Conservation (phyloP, 2,888 invertebrate genomes). For the Slavum lentiscoides region DNA sequence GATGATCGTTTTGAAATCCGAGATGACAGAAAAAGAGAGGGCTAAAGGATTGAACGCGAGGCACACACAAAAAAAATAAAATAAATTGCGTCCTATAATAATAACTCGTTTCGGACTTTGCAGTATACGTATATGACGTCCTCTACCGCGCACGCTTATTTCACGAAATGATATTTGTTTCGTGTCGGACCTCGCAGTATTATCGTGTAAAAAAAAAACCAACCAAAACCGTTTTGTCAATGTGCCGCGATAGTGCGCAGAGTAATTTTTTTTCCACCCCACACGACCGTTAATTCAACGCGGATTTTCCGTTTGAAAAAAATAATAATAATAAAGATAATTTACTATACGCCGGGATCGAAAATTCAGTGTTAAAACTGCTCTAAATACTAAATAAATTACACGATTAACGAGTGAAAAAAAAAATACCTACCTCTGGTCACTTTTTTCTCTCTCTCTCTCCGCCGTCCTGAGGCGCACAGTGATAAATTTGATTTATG, state of each 20-base stretch:
- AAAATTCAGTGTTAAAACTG: background rate
- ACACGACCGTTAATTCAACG: slow-evolving; percentile 19
- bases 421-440: background rate
- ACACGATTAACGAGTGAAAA: slow-evolving; percentile 4
- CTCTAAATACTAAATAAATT: too few species aligned
- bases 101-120: background rate
- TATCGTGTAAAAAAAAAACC: background rate
- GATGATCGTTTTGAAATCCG: too few species aligned
- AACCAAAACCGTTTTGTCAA: slow-evolving; percentile 25
- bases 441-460: background rate
- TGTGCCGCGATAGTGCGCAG: background rate
- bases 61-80: background rate
- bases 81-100: background rate
- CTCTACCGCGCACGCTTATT: too few species aligned
- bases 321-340: background rate
- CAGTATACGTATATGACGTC: background rate
- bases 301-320: background rate
- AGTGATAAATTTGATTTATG: slow-evolving; percentile 42
- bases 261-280: background rate
- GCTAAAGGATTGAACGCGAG: too few species aligned
- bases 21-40: too few species aligned
- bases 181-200: background rate
- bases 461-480: background rate
- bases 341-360: background rate
- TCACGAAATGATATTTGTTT: slow-evolving; percentile 19